Evolutionary conservation across 2,113 vertebrate species (phyloP), one percentile per base, ranked within the genome.

Genomic region (Danio rerio): DNA sequence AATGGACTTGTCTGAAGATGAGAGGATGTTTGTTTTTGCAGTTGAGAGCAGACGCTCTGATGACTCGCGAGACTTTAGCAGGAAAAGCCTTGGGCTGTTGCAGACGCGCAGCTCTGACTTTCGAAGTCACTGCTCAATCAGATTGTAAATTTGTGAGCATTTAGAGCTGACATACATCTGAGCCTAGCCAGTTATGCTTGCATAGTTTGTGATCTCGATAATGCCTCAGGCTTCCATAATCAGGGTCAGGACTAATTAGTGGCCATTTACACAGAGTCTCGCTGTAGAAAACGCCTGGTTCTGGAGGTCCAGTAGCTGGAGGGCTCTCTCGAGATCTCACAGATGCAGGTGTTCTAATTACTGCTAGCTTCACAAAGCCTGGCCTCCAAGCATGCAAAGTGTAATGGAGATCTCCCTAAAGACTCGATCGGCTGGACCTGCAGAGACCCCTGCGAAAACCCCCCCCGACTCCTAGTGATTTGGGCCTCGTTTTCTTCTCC

Each of bases 341-440:
- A 89, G 79, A 83, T 69, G 83, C 91, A 92, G 91, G 90, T 93
- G 90, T 90, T 80, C 71, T 73, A 83, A 86, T 81, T 80, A 87
- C 73, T 84, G 63, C 78, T 76, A 49, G 84, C 72, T 88, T 86
- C 66, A 59, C 76, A 86, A 87, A 82, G 86, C 83, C 73, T 78
- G 52, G 84, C 83, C 85, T 83, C 40, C 16, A 66, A 31, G 73
- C 55, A 58, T 86, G 85, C 73, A 81, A 79, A 71, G 74, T 84
- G 80, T 89, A 88, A 90, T 90, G 81, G 83, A 80, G 86, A 85
- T 88, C 90, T 90, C 86, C 87, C 85, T 86, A 84, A 90, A 89
- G 89, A 89, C 81, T 88, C 81, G 84, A 89, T 90, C 75, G 88
- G 90, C 89, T 90, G 78, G 85, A 90, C 86, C 84, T 89, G 81